phyloP scores from a whole-genome alignment of 2,888 invertebrate species.

The Vesta saturnalis region DNA sequence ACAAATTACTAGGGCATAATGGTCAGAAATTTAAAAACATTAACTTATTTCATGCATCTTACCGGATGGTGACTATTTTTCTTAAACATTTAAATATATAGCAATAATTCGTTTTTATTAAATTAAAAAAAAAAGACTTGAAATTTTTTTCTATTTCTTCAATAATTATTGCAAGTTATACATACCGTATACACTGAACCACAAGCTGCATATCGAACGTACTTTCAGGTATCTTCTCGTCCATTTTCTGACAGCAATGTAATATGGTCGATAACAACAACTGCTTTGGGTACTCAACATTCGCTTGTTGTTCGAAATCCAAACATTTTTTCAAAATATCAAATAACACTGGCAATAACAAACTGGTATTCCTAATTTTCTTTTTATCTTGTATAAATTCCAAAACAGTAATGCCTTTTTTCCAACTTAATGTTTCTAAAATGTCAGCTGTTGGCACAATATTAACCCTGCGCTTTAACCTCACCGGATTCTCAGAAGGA shows the following conservation, averaged over 20 bases:
- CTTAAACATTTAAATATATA: too few species aligned
- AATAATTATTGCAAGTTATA: background rate
- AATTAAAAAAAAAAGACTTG: too few species aligned
- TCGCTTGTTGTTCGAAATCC: slow-evolving; percentile 81
- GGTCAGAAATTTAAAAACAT: too few species aligned
- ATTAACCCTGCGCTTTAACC: slow-evolving; percentile 61
- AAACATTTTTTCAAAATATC: slow-evolving; percentile 82
- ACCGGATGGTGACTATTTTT: too few species aligned
- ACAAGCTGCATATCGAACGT: slow-evolving; percentile 77
- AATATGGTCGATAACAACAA: slow-evolving; percentile 81
- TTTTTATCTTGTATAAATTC: slow-evolving; percentile 89
- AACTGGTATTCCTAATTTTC: slow-evolving; percentile 73
- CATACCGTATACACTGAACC: slow-evolving; percentile 83
- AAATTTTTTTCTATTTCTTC: too few species aligned
- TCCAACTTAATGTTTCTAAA: slow-evolving; percentile 77
- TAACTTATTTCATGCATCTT: too few species aligned
- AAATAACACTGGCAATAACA: slow-evolving; percentile 80
- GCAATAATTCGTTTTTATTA: too few species aligned
- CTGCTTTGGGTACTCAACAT: slow-evolving; percentile 90
- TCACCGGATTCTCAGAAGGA: slow-evolving; percentile 59
- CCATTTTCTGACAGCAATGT: slow-evolving; percentile 73
- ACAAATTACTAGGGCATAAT: too few species aligned
- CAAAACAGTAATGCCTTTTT: slow-evolving; percentile 78
- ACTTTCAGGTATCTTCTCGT: slow-evolving; percentile 64
- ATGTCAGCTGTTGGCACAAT: slow-evolving; percentile 69